Evolutionary conservation across 2,888 invertebrate genomes (phyloP).

Genomic region (Erynnis tages): DNA sequence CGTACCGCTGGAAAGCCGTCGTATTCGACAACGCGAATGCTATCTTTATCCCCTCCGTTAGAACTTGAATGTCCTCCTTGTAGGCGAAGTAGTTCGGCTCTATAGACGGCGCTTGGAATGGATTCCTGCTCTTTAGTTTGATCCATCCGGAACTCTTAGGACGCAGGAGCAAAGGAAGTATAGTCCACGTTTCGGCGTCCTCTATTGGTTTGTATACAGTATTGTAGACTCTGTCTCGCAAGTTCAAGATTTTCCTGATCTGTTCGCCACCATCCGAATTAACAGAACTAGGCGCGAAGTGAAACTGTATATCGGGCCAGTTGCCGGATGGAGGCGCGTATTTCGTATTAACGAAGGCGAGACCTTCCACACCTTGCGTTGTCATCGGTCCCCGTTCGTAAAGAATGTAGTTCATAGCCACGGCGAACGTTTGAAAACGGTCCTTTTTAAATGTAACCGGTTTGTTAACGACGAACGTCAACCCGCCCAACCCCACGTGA

Average conservation of each 20-base stretch:
- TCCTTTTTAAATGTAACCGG: conserved; percentile 89
- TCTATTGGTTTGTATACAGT: conserved; percentile 91
- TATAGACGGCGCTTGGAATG: conserved; percentile 90
- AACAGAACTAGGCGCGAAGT: conserved; percentile 92
- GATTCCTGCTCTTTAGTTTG: conserved; percentile 90
- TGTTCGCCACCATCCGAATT: conserved; percentile 92
- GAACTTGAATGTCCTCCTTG: conserved; percentile 88
- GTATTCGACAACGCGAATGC: conserved; percentile 90
- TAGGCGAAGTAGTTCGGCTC: conserved; percentile 96
- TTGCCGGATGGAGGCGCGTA: conserved; percentile 89
- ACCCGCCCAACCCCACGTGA: conserved; percentile 92
- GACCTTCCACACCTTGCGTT: conserved; percentile 90
- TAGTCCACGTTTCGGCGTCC: conserved; percentile 91
- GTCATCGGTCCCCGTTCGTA: conserved; percentile 93
- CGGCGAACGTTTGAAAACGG: conserved; percentile 88
- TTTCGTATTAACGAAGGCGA: conserved; percentile 93
- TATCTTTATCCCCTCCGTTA: conserved; percentile 92
- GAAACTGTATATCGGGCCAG: conserved; percentile 94
- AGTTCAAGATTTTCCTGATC: conserved; percentile 87
- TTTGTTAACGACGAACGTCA: conserved; percentile 91
- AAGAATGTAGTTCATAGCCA: conserved; percentile 90
- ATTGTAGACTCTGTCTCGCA: conserved; percentile 90
- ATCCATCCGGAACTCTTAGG: conserved; percentile 94
- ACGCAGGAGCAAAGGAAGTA: conserved; percentile 89
- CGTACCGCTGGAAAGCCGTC: conserved; percentile 89